phyloP scores from a whole-genome alignment of 2,888 invertebrate species.

The Trichogramma dendrolimi region DNA sequence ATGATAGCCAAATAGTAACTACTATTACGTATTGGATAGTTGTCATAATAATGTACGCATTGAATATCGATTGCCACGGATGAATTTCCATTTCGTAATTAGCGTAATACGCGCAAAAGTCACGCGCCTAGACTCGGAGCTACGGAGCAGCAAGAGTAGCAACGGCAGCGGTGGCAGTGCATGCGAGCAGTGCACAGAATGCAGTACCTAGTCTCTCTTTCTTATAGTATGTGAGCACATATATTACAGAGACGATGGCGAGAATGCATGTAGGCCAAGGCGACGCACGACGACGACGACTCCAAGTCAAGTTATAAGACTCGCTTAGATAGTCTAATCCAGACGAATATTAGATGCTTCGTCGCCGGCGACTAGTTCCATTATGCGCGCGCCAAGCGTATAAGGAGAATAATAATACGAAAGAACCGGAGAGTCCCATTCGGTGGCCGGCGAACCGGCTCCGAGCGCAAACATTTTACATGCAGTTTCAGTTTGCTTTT shows the following conservation, averaged over 20 bases:
- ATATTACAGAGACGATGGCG: background rate
- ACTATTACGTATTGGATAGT: too few relatives aligned
- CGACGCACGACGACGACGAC: conserved; percentile 7
- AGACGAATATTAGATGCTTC: background rate
- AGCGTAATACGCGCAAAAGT: background rate
- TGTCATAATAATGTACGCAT: too few relatives aligned
- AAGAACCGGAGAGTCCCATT: too few relatives aligned
- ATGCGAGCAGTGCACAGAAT: too few relatives aligned
- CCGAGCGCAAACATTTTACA: too few relatives aligned
- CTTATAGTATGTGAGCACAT: background rate
- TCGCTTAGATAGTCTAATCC: background rate
- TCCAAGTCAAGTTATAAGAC: background rate
- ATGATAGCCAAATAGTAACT: too few relatives aligned
- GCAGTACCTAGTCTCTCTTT: background rate
- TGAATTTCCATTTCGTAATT: conserved; percentile 22
- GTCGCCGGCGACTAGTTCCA: too few relatives aligned
- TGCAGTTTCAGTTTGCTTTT: too few relatives aligned
- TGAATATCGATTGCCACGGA: conserved; percentile 10
- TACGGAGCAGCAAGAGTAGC: background rate
- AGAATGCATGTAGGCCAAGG: conserved; percentile 28
- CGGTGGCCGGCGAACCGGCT: too few relatives aligned
- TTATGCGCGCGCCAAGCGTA: too few relatives aligned
- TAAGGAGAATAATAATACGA: too few relatives aligned
- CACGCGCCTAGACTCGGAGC: background rate
- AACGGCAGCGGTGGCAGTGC: background rate